Conservation (phyloP, 1,140 invertebrate species). For the Rhopalosiphum padi region DNA sequence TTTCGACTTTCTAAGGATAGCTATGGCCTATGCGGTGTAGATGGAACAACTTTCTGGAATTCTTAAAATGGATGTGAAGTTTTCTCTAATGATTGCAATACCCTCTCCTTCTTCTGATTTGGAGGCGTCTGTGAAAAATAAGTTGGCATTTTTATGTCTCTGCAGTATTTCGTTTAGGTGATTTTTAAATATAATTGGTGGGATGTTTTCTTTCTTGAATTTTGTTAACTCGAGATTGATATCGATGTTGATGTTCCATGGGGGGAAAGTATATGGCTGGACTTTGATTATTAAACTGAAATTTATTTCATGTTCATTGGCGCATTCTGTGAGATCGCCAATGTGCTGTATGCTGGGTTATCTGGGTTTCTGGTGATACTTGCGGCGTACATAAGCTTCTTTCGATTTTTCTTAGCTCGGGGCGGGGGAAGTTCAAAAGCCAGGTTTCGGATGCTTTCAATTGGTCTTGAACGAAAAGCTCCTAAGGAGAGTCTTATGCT, state of each 20-base stretch:
- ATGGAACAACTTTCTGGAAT: too few relatives aligned
- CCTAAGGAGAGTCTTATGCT: not conserved
- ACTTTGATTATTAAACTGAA: not conserved
- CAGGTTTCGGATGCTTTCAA: not conserved
- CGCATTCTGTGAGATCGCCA: not conserved
- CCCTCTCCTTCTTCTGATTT: not conserved
- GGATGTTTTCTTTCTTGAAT: not conserved
- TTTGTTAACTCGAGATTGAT: not conserved
- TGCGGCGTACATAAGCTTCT: too few relatives aligned
- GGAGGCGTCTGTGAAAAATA: not conserved
- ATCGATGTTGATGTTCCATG: not conserved
- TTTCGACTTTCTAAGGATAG: too few relatives aligned
- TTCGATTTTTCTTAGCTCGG: too few relatives aligned
- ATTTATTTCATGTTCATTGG: not conserved
- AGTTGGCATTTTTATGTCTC: not conserved
- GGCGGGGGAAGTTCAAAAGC: too few relatives aligned
- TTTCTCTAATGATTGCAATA: not conserved
- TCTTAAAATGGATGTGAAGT: too few relatives aligned
- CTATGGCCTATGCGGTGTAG: too few relatives aligned
- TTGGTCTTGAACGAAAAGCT: not conserved
- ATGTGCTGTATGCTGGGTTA: too few relatives aligned
- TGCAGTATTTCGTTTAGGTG: not conserved
- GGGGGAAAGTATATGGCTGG: not conserved
- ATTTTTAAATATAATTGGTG: not conserved
- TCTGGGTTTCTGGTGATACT: too few relatives aligned